These are phyloP conservation scores for Amphiprion percula DNA, from an alignment of 2,113 vertebrate species.

Conservation along the genomic window DNA sequence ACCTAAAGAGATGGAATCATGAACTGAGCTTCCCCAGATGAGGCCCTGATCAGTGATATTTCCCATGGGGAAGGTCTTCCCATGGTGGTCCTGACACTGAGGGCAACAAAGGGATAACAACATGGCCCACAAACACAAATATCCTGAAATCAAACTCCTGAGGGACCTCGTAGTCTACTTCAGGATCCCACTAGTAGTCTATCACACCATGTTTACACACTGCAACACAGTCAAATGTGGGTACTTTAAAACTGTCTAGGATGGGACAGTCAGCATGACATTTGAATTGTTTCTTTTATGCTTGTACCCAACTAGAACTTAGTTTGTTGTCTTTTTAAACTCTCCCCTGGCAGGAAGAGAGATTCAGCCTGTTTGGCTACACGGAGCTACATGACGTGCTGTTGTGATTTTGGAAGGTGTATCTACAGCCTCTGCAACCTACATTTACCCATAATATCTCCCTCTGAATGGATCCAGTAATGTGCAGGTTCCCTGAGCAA, in stretches of 20 bases:
- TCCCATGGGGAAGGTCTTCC: slow-evolving; percentile 39
- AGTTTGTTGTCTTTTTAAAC: background rate
- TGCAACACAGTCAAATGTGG: slow-evolving; percentile 4
- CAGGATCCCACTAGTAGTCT: slow-evolving; percentile 6
- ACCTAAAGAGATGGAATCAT: slow-evolving; percentile 26
- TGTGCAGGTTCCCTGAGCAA: slow-evolving; percentile 35
- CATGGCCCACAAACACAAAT: slow-evolving; percentile 69
- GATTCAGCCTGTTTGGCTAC: slow-evolving; percentile 1
- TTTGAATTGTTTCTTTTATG: background rate
- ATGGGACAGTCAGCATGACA: background rate
- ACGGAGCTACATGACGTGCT: slow-evolving; percentile 13
- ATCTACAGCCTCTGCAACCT: slow-evolving; percentile 11
- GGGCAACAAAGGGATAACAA: slow-evolving; percentile 56
- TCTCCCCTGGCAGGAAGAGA: background rate
- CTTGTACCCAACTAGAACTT: background rate
- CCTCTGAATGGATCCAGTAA: slow-evolving; percentile 37
- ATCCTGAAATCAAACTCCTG: slow-evolving; percentile 61
- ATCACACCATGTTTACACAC: slow-evolving; percentile 18
- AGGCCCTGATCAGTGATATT: slow-evolving; percentile 14
- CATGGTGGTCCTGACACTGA: slow-evolving; percentile 75
- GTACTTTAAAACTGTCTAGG: too few species aligned
- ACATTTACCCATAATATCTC: slow-evolving; percentile 41
- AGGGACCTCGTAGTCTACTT: slow-evolving; percentile 37
- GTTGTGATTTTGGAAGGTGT: slow-evolving; percentile 32
- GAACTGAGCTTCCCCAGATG: slow-evolving; percentile 22